These are phyloP conservation scores for Sesia bembeciformis DNA, from an alignment of 2,888 invertebrate genomes.

Conservation along the genomic window DNA sequence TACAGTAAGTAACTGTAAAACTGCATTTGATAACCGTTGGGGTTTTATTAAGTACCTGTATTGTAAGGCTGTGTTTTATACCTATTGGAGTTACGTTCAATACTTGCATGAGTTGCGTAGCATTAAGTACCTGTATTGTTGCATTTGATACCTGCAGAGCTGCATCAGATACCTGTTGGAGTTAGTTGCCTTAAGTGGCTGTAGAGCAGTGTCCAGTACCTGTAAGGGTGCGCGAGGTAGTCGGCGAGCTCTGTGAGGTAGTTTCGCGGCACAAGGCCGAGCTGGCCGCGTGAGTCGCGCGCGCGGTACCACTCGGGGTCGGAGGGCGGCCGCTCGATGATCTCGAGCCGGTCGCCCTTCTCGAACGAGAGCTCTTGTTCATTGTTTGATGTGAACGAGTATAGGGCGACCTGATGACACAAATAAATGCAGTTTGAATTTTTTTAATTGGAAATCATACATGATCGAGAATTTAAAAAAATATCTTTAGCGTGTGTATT, in stretches of 20 bases:
- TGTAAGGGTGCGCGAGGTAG: conserved; percentile 89
- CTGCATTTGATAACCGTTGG: too few relatives aligned
- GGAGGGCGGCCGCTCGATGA: conserved; percentile 94
- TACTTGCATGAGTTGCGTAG: too few relatives aligned
- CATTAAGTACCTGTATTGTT: neutral
- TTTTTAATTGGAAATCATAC: too few relatives aligned
- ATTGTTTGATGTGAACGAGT: conserved; percentile 94
- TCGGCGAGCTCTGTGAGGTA: conserved; percentile 94
- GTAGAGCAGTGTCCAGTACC: conserved; percentile 76
- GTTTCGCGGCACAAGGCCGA: conserved; percentile 96
- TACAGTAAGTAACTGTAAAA: too few relatives aligned
- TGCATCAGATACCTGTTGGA: too few relatives aligned
- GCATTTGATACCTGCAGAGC: too few relatives aligned
- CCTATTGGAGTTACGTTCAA: too few relatives aligned
- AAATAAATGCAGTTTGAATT: too few relatives aligned
- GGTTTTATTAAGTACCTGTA: too few relatives aligned
- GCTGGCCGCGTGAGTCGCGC: conserved; percentile 91
- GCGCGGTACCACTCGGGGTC: conserved; percentile 99
- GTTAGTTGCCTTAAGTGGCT: neutral
- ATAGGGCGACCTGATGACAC: conserved; percentile 82
- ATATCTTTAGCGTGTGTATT: too few relatives aligned
- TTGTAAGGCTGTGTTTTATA: too few relatives aligned
- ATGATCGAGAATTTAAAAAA: too few relatives aligned
- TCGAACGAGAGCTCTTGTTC: conserved; percentile 97
- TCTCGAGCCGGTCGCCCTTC: conserved; percentile 96